Evolutionary conservation across 2,888 invertebrate genomes (phyloP).

Genomic region (Diogma glabrata): DNA sequence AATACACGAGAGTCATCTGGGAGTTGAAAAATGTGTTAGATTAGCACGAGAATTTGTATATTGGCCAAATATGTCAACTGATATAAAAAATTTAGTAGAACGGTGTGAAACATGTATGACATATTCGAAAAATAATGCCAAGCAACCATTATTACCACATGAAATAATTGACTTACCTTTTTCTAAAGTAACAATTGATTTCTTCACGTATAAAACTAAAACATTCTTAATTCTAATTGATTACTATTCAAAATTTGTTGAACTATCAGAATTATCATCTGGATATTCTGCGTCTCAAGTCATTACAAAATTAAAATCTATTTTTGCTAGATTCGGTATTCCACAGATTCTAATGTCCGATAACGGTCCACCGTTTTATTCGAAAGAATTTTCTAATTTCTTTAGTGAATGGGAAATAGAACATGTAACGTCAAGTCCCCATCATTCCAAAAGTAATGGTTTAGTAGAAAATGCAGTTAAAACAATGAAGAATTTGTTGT

Average conservation of each 20-base stretch:
- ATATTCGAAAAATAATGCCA: not conserved
- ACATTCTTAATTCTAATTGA: not conserved
- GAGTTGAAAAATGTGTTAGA: not conserved
- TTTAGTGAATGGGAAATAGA: not conserved
- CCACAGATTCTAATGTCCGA: constrained; percentile 17
- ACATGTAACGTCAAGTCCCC: too few relatives aligned
- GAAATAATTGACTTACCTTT: not conserved
- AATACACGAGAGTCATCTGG: not conserved
- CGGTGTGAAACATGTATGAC: not conserved
- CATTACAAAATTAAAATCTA: constrained; percentile 16
- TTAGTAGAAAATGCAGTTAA: too few relatives aligned
- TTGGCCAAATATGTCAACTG: not conserved
- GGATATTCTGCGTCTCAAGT: constrained; percentile 10
- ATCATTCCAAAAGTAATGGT: too few relatives aligned
- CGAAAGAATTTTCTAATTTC: constrained; percentile 11
- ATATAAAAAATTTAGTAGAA: not conserved
- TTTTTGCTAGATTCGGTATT: constrained; percentile 18
- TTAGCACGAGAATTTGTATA: not conserved
- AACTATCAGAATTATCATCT: not conserved
- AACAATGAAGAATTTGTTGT: too few relatives aligned
- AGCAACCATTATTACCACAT: not conserved
- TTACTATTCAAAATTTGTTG: not conserved
- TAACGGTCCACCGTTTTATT: constrained; percentile 17
- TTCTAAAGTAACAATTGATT: not conserved
- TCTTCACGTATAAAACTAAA: not conserved